Base-by-base conservation (phyloP, 2,888 invertebrate genomes). In the Miltochrista miniata region DNA sequence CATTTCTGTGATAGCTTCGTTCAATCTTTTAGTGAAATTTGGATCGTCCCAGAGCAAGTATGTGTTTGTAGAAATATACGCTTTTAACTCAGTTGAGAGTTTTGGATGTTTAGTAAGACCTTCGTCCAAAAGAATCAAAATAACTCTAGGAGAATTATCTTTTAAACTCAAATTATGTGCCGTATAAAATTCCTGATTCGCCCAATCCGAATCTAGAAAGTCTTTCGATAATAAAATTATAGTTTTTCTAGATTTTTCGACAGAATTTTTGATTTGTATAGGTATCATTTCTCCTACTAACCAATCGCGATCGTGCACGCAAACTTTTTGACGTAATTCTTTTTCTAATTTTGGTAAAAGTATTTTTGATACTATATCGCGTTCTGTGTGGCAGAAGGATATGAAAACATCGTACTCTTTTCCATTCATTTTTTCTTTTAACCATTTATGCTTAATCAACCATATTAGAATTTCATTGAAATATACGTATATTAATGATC, bases 1-100 rank as follows among this genome's bases (percentile, higher is more conserved):
- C 18, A 24, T 4, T 5, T 2, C 18, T 4, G 18, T 24, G 5
- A 65, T 47, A 0, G 42, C 40, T 0, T 44, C 95, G 15, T 93
- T 88, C 14, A 97, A 78, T 68, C 95, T 95, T 35, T 95, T 93
- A 95, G 96, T 96, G 76, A 97, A 97, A 93, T 95, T 94, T 0
- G 94, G 94, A 68, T 97, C 96, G 0, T 94, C 95, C 95, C 96
- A 96, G 61, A 95, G 94, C 0, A 97, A 91, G 64, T 96, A 97
- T 0, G 96, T 97, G 69, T 96, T 96, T 76, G 94, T 95, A 38
- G 93, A 92, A 4, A 97, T 83, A 72, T 96, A 96, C 0, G 70
- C 61, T 0, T 93, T 92, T 61, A 94, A 92, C 13, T 96, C 74
- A 0, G 63, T 61, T 0, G 73, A 66, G 0, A 69, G 30, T 0